Base-by-base conservation (phyloP, 2,797 vertebrate species). In the Synaphobranchus kaupii region DNA sequence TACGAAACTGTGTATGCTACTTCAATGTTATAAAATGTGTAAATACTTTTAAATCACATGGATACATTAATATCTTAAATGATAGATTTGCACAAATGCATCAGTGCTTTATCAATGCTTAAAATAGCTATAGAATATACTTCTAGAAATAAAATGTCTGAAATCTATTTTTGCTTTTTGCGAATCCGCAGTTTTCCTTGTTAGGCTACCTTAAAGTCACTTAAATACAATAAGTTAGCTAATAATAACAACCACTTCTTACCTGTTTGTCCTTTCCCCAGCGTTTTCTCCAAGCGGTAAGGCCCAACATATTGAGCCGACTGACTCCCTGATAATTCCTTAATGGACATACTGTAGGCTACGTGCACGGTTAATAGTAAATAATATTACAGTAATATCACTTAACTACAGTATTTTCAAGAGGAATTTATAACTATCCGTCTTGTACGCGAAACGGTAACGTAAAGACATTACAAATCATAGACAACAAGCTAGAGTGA, bases 201-300 rank as follows among this genome's bases (percentile, higher is more conserved):
- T 81, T 47, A 39, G 31, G 31, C 71, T 76, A 39, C 10, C 71
- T 39, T 48, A 48, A 48, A 81, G 50, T 81, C 2, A n/a, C 20
- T n/a, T 81, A 3, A 68, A 17, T 76, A 34, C 66, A 76, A 50
- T 84, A 71, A 68, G 10, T 81, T 80, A 82, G 28, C 39, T 56
- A 13, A 58, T 7, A 86, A 86, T 56, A 50, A 76, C 31, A 81
- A 56, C 52, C 44, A 56, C 63, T 87, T 95, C 95, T 95, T 95
- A 98, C 97, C 97, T 92, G 97, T 98, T 96, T 98, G 97, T 89
- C 97, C 97, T 94, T 98, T 98, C 89, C 97, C 97, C 92, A 98
- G 95, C 8, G 97, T 98, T 94, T 98, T 98, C 92, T 98, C 97
- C 96, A 98, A 96, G 90, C 97, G 95, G 93, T 97, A 98, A 89